Percentiles rank a stretch among this genome's conserved stretches.
Conservation (phyloP, 2,113 vertebrate species). For the Erythrocebus patas region DNA sequence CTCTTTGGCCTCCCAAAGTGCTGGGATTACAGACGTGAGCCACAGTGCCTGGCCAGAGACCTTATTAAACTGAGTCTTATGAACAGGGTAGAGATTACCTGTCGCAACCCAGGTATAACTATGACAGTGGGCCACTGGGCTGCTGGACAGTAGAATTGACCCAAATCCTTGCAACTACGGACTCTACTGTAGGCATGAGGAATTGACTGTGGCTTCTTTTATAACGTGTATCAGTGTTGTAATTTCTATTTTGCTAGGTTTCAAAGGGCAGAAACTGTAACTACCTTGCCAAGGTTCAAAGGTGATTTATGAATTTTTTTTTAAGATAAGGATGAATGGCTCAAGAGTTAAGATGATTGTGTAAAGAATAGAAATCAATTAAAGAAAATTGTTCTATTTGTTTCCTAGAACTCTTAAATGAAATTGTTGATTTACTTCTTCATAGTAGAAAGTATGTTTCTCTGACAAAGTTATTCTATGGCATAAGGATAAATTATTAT, state of each 20-base stretch:
- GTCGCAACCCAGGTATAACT: not conserved
- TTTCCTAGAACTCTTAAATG: not conserved
- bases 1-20: too few species aligned
- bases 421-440: conserved; percentile 21
- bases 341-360: conserved; percentile 6
- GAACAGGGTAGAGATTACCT: not conserved
- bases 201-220: not conserved
- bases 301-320: not conserved
- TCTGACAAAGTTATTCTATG: not conserved
- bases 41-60: too few species aligned
- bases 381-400: not conserved
- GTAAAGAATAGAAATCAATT: not conserved
- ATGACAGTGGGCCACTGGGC: not conserved
- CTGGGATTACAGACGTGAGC: too few species aligned
- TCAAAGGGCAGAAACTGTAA: conserved; percentile 8
- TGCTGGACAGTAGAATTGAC: not conserved
- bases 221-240: not conserved
- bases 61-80: not conserved
- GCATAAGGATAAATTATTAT: not conserved
- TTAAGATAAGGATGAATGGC: not conserved
- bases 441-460: not conserved
- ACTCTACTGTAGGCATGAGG: not conserved
- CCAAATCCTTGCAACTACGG: not conserved
- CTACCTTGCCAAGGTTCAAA: not conserved
- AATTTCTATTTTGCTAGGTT: not conserved